Conservation (phyloP, 2,113 vertebrate species). For the Burhinus bistriatus region DNA sequence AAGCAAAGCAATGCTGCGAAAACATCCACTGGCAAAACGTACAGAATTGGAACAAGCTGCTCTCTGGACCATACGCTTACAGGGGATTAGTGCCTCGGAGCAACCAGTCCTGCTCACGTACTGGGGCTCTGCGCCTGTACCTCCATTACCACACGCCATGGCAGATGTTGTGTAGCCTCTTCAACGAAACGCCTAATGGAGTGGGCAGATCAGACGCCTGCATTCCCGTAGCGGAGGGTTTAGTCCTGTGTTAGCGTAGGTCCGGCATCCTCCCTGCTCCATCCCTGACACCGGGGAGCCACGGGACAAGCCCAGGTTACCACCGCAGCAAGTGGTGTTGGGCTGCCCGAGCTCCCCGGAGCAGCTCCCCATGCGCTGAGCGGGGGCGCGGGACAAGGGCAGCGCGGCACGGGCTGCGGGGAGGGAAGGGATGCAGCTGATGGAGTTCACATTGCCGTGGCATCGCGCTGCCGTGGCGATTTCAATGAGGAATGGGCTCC, state of each 20-base stretch:
- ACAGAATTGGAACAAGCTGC: neutral
- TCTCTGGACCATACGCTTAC: neutral
- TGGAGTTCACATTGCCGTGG: accelerated
- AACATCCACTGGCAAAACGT: neutral
- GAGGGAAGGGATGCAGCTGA: neutral
- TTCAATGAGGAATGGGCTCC: neutral
- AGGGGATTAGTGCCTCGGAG: neutral
- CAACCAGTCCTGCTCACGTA: too few species aligned
- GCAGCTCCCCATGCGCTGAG: neutral
- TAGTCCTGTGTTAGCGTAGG: too few species aligned
- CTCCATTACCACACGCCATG: accelerated
- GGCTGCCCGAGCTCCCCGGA: accelerated
- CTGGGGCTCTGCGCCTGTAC: neutral
- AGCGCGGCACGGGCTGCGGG: neutral
- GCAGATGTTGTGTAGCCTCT: neutral
- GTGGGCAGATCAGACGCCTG: neutral
- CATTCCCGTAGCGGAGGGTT: accelerated
- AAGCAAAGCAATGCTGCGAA: neutral
- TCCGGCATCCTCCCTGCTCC: neutral
- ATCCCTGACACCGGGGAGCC: neutral
- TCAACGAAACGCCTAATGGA: accelerated
- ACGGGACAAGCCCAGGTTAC: too few species aligned
- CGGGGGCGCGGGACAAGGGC: neutral
- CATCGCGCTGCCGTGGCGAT: accelerated
- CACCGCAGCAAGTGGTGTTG: accelerated